A percentile compares a stretch with the other conserved stretches of the same genome.
phyloP scores from a whole-genome alignment of 2,113 vertebrate species.

The Eleginops maclovinus region DNA sequence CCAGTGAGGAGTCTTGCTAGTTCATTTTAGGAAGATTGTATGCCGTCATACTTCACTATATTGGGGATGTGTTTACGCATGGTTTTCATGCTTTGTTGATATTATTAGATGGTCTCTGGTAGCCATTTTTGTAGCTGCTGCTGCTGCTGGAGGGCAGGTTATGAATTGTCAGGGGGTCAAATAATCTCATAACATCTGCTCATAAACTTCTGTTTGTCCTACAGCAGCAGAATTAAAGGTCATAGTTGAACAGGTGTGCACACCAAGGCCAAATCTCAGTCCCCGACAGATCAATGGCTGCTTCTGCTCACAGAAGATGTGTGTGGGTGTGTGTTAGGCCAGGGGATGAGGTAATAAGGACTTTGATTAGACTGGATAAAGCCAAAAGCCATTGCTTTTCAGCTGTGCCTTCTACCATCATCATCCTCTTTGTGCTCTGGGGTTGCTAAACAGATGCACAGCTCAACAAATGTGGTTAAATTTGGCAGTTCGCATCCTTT shows the following conservation, averaged over 20 bases:
- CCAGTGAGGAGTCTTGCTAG: background rate
- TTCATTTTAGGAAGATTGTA: background rate
- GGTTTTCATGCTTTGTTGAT: background rate
- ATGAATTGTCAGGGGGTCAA: slow-evolving; percentile 46
- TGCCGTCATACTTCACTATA: background rate
- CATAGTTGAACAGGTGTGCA: slow-evolving; percentile 40
- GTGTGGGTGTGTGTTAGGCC: slow-evolving; percentile 1
- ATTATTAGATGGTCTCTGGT: slow-evolving; percentile 17
- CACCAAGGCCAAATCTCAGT: slow-evolving; percentile 39
- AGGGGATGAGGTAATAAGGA: slow-evolving; percentile 34
- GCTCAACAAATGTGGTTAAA: slow-evolving; percentile 55
- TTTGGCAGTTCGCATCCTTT: slow-evolving; percentile 55
- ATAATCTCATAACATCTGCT: slow-evolving; percentile 54
- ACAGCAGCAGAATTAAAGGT: slow-evolving; percentile 52
- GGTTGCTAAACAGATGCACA: slow-evolving; percentile 57
- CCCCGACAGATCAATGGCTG: slow-evolving; percentile 15
- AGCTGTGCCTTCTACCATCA: slow-evolving; percentile 23
- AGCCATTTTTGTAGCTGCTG: slow-evolving; percentile 31
- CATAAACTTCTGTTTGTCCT: slow-evolving; percentile 64
- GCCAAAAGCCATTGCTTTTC: slow-evolving; percentile 43
- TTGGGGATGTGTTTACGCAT: background rate
- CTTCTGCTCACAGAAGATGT: slow-evolving; percentile 24
- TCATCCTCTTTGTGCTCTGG: slow-evolving; percentile 27
- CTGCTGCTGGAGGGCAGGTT: slow-evolving; percentile 13
- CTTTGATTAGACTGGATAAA: slow-evolving; percentile 51